phyloP scores from a whole-genome alignment of 1,140 invertebrate genomes.

The Drosophila pachea region DNA sequence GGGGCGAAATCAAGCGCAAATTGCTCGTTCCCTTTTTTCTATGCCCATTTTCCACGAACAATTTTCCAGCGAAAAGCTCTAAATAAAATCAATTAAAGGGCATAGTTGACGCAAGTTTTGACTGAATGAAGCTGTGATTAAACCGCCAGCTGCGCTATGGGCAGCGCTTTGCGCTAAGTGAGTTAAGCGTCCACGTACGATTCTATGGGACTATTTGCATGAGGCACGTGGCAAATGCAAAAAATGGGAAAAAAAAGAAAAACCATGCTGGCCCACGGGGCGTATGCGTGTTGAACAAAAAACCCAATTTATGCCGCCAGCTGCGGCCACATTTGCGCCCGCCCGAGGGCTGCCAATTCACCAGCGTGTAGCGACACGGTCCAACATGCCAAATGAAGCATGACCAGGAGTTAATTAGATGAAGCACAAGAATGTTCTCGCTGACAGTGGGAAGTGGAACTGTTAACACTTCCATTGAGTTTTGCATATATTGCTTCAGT shows the following conservation, averaged over 20 bases:
- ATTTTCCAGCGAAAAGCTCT: conserved; percentile 15
- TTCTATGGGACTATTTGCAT: conserved; percentile 32
- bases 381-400: not conserved
- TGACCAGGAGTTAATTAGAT: not conserved
- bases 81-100: conserved; percentile 6
- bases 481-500: not conserved
- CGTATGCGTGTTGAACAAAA: conserved; percentile 27
- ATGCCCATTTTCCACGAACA: conserved; percentile 6
- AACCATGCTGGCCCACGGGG: conserved; percentile 3
- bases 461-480: not conserved
- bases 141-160: not conserved
- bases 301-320: conserved; percentile 25
- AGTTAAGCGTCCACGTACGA: conserved; percentile 37
- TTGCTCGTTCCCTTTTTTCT: conserved; percentile 28
- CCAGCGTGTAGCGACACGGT: not conserved
- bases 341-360: not conserved
- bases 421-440: not conserved
- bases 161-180: conserved; percentile 14
- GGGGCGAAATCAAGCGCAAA: conserved; percentile 49
- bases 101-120: conserved; percentile 6
- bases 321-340: not conserved
- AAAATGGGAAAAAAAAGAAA: conserved; percentile 2
- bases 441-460: not conserved
- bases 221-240: conserved; percentile 30
- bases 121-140: conserved; percentile 19